phyloP scores from a whole-genome alignment of 2,888 invertebrate species.

The Hedychridium roseum region DNA sequence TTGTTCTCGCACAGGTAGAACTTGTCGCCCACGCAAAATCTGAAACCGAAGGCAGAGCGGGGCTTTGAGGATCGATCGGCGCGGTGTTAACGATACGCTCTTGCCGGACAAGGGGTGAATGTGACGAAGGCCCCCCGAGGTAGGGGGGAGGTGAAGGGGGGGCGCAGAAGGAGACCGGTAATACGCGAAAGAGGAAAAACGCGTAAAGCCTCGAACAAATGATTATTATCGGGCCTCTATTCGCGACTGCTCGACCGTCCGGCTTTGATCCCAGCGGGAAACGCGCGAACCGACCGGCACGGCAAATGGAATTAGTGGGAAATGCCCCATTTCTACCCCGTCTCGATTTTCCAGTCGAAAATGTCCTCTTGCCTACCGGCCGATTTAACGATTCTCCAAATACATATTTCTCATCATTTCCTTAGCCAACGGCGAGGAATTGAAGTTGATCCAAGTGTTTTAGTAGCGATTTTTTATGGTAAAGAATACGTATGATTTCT shows the following conservation, averaged over 20 bases:
- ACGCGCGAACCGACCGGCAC: slow-evolving; percentile 47
- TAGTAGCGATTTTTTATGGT: too few species aligned
- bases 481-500: too few species aligned
- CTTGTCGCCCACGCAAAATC: slow-evolving; percentile 97
- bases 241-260: slow-evolving; percentile 44
- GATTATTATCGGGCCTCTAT: slow-evolving; percentile 57
- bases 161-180: neutral
- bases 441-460: too few species aligned
- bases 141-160: slow-evolving; percentile 16
- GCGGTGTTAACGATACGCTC: neutral
- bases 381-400: too few species aligned
- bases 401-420: too few species aligned
- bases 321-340: too few species aligned
- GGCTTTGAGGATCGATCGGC: slow-evolving; percentile 29
- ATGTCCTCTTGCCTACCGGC: too few species aligned
- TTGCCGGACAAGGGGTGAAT: slow-evolving; percentile 4
- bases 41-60: slow-evolving; percentile 61
- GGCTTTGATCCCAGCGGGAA: slow-evolving; percentile 51
- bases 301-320: slow-evolving; percentile 63
- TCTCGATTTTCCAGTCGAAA: too few species aligned
- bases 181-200: slow-evolving; percentile 2
- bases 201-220: slow-evolving; percentile 52
- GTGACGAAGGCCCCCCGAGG: slow-evolving; percentile 17
- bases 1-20: slow-evolving; percentile 98
- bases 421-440: too few species aligned